Base-by-base conservation (phyloP, 2,113 vertebrate genomes). In the Actenoides hombroni region DNA sequence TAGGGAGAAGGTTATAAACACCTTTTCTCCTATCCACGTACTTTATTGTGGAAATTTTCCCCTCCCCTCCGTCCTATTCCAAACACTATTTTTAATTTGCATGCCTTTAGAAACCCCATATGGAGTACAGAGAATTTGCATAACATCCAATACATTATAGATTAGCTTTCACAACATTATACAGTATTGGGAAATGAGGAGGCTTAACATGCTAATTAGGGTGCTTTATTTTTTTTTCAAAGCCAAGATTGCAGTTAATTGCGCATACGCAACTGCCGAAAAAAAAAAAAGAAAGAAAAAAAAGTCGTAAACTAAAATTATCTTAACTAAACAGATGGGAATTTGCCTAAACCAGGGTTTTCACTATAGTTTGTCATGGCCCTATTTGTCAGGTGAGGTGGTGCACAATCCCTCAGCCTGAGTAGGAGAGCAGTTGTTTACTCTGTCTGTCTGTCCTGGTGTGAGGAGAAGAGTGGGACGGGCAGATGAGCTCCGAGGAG, bases 91-190 rank as follows among this genome's bases (percentile, higher is more conserved):
- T 95, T 95, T 95, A 96, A 96, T 96, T 85, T 95, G 92, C 95
- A 89, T 94, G 67, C 84, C 91, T 95, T 96, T 92, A 90, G 69
- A 96, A 94, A 97, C 63, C 88, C 96, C 92, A 73, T 83, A 92
- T 5, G 70, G 86, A 95, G 70, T 49, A 94, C 71, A 90, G 90
- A 88, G 82, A 91, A 96, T 95, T 93, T 97, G 96, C 95, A 95
- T 95, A 94, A 85, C 93, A 93, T 90, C 89, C 96, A 95, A 90
- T 95, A 96, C 91, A 92, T 96, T 94, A 96, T 89, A 97, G 96
- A 97, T 97, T 97, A 96, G 94, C 96, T 95, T 96, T 95, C 93
- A 92, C 91, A 96, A 96, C 91, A 91, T 94, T 76, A 96, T 95
- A 95, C 82, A 95, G 94, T 94, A 96, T 74, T 95, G 97, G 93